Evolutionary conservation across 2,797 vertebrate species (phyloP).

Genomic region (Danio albolineatus): DNA sequence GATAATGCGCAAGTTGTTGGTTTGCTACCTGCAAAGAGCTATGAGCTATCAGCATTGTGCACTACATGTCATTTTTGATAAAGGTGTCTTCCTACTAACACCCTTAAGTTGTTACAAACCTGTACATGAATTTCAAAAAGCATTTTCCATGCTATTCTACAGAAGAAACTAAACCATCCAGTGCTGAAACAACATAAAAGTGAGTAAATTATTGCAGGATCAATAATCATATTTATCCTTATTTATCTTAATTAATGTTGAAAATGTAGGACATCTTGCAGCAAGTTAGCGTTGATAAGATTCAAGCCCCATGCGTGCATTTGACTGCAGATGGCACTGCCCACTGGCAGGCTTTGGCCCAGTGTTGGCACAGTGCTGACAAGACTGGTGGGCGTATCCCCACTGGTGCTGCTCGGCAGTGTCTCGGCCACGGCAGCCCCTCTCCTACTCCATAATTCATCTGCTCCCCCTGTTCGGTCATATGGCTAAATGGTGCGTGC

Average conservation of each 20-base stretch:
- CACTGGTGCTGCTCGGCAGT: slow-evolving; percentile 60
- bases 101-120: not conserved
- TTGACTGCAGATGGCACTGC: slow-evolving; percentile 59
- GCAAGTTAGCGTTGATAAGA: slow-evolving; percentile 12
- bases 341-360: slow-evolving; percentile 61
- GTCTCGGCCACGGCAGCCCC: slow-evolving; percentile 58
- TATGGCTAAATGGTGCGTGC: slow-evolving; percentile 55
- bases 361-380: slow-evolving; percentile 62
- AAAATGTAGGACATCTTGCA: slow-evolving; percentile 9
- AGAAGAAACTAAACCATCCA: not conserved
- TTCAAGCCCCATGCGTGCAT: slow-evolving; percentile 23
- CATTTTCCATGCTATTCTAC: not conserved
- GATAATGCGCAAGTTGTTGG: not conserved
- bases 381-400: slow-evolving; percentile 50
- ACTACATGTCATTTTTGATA: not conserved
- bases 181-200: not conserved
- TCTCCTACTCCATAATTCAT: slow-evolving; percentile 70
- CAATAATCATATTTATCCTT: not conserved
- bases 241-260: not conserved
- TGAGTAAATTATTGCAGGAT: too few relatives aligned
- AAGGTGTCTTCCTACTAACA: not conserved
- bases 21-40: not conserved
- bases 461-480: slow-evolving; percentile 64
- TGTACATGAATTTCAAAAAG: not conserved
- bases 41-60: not conserved